Evolutionary conservation across 2,888 invertebrate genomes (phyloP).

Genomic region (Polietes domitor): DNA sequence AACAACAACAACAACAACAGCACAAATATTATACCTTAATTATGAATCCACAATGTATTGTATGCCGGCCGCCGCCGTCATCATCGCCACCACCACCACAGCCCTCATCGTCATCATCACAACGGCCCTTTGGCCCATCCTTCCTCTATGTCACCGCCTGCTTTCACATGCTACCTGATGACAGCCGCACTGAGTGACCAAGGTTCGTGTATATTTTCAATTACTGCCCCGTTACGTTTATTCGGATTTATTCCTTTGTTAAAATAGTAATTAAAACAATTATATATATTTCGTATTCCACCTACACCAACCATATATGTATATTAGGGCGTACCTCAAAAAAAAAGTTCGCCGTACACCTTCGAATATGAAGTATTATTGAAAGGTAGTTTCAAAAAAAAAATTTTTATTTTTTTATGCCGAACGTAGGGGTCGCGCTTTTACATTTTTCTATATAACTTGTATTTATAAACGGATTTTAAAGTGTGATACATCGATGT

Average conservation of each 20-base stretch:
- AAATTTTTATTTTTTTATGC: too few relatives aligned
- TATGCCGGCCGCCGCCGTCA: background rate
- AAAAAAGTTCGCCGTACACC: too few relatives aligned
- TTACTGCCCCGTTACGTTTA: background rate
- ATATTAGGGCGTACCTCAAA: too few relatives aligned
- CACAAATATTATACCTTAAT: slow-evolving; percentile 58
- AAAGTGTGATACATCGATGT: too few relatives aligned
- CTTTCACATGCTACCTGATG: background rate
- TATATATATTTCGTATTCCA: slow-evolving; percentile 7
- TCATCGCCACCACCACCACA: background rate
- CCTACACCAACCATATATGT: background rate
- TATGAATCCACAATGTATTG: slow-evolving; percentile 45
- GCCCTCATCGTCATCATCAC: background rate
- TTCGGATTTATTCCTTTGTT: slow-evolving; percentile 40
- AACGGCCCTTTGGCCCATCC: background rate
- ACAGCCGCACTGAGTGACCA: background rate
- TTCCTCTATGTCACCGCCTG: background rate
- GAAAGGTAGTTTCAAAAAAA: too few relatives aligned
- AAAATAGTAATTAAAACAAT: slow-evolving; percentile 51
- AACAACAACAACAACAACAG: slow-evolving; percentile 16
- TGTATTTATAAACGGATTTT: too few relatives aligned
- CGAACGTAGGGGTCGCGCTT: too few relatives aligned
- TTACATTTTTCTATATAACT: too few relatives aligned
- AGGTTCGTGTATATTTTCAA: slow-evolving; percentile 9
- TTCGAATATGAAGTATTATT: too few relatives aligned